A percentile compares a stretch with the other conserved stretches of the same genome.
Conservation (phyloP, 2,113 vertebrate species). For the Lipotes vexillifer region DNA sequence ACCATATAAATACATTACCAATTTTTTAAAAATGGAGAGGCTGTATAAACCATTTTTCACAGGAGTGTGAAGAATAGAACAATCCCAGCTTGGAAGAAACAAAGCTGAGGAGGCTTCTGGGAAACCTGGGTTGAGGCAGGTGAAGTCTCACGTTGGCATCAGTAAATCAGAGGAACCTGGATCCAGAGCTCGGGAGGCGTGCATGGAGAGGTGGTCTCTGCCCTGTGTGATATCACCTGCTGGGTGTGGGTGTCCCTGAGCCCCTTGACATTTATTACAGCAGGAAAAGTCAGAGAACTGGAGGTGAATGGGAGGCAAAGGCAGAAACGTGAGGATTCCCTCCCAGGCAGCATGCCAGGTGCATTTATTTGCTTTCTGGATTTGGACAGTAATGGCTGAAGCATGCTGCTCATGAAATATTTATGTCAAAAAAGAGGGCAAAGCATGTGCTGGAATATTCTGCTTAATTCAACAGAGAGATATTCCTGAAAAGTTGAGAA, state of each 20-base stretch:
- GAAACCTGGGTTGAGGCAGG: neutral
- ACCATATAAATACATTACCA: neutral
- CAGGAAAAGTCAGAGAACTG: neutral
- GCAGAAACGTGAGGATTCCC: neutral
- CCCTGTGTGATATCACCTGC: neutral
- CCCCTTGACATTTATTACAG: neutral
- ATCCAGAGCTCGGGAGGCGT: neutral
- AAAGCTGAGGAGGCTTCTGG: neutral
- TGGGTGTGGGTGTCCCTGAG: neutral
- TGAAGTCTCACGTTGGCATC: neutral
- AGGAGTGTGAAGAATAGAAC: neutral
- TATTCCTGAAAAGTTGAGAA: neutral
- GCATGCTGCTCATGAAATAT: neutral
- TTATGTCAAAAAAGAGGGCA: neutral
- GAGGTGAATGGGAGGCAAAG: neutral
- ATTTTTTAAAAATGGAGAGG: neutral
- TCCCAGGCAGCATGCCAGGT: neutral
- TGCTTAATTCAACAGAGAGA: neutral
- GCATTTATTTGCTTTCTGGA: neutral
- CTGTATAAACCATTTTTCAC: neutral
- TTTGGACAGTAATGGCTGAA: neutral
- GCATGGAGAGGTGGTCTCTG: neutral
- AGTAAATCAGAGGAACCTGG: neutral
- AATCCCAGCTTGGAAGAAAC: neutral
- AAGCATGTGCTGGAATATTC: neutral